phyloP scores from a whole-genome alignment of 2,888 invertebrate species.

The Dorcus parallelipipedus region DNA sequence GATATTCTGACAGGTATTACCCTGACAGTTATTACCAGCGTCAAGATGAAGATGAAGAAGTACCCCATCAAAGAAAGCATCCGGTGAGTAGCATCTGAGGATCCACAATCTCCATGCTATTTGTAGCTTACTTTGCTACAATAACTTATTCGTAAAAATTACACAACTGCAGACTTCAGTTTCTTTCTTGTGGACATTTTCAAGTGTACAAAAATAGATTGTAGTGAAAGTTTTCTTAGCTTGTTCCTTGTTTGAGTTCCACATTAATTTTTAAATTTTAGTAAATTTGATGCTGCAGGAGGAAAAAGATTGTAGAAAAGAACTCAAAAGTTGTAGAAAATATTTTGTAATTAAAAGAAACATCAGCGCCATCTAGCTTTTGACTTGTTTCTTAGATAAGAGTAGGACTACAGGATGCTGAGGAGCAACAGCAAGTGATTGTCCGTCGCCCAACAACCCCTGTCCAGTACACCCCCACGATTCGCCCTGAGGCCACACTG shows the following conservation, averaged over 20 bases:
- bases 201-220: too few species aligned
- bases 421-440: conserved; percentile 21
- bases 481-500: conserved; percentile 50
- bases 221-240: too few species aligned
- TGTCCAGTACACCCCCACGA: conserved; percentile 42
- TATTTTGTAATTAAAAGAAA: too few species aligned
- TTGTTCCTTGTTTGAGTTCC: too few species aligned
- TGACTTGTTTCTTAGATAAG: conserved; percentile 16
- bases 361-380: too few species aligned
- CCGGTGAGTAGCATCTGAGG: conserved; percentile 15
- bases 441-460: conserved; percentile 37
- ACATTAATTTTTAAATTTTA: too few species aligned
- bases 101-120: too few species aligned
- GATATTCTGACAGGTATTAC: conserved; percentile 81
- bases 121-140: too few species aligned
- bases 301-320: neutral
- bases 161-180: conserved; percentile 1
- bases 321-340: too few species aligned
- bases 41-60: conserved; percentile 53
- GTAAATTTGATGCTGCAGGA: neutral
- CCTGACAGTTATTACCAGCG: conserved; percentile 72
- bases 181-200: neutral
- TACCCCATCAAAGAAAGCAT: conserved; percentile 38
- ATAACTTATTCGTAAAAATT: neutral
- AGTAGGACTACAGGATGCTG: conserved; percentile 23